Base-by-base conservation (phyloP, 2,888 invertebrate genomes). In the Piscicola geometra region DNA sequence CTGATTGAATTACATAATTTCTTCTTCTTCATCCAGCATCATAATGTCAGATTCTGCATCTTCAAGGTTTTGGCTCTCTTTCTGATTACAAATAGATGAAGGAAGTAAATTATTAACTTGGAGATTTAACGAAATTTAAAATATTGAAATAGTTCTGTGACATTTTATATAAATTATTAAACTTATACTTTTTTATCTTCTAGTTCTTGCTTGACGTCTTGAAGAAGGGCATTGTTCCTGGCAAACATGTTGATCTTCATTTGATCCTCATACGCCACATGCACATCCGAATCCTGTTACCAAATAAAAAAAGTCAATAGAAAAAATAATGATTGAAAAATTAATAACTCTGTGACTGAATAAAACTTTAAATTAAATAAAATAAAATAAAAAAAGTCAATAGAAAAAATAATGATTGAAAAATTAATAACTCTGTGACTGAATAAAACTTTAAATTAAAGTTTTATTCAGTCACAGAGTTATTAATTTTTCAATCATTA, bases 181-280 rank as follows among this genome's bases (percentile, higher is more conserved):
- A 9, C 3, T 56, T 3, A 21, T 3, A 84, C 84, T 88, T 92
- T 91, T 87, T 92, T 93, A 50, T 89, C 86, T 87, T 91, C 91
- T 50, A 94, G 87, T 85, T 95, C 94, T 80, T 93, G 91, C 85
- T 93, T 94, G 21, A 91, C 88, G 84, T 96, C 95, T 82, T 94
- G 93, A 82, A 94, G 89, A 86, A 92, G 92, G 0, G 94, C 94
- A 88, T 97, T 96, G 79, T 92, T 89, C 78, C 93, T 89, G 0
- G 98, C 98, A 87, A 98, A 98, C 85, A 91, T 91, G 86, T 99
- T 99, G 79, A 99, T 98, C 87, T 93, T 94, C 83, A 93, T 93
- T 86, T 99, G 98, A 87, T 99, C 98, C 85, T 95, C 96, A 83
- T 89, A 93, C 0, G 94, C 93, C 81, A 98, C 95, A 85, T 95